Conservation (phyloP, 2,113 vertebrate genomes). For the Maccullochella peelii region DNA sequence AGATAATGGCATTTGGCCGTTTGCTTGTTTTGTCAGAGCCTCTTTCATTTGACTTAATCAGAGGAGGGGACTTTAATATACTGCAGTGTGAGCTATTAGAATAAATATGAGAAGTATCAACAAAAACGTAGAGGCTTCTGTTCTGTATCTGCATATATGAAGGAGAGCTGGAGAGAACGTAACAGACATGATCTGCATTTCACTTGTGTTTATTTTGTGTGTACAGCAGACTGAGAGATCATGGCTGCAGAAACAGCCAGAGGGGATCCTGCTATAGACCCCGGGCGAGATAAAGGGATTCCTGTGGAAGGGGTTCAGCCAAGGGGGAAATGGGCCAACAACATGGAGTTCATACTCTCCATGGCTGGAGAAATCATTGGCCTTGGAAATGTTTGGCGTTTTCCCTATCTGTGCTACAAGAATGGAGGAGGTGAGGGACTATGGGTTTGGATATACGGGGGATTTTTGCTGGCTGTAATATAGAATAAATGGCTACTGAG, state of each 20-base stretch:
- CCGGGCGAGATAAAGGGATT: slow-evolving; percentile 21
- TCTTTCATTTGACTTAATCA: not conserved
- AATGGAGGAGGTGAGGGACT: slow-evolving; percentile 88
- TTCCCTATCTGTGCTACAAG: slow-evolving; percentile 93
- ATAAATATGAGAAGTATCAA: not conserved
- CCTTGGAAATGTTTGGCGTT: slow-evolving; percentile 92
- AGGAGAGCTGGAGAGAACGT: not conserved
- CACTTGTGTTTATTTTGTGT: not conserved
- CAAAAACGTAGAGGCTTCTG: not conserved
- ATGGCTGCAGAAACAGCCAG: slow-evolving; percentile 70
- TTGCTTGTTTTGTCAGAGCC: not conserved
- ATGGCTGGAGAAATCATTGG: slow-evolving; percentile 95
- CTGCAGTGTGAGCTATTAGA: not conserved
- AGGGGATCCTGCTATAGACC: slow-evolving; percentile 1
- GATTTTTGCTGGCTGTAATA: not conserved
- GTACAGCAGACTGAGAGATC: slow-evolving; percentile 16
- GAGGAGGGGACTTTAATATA: not conserved
- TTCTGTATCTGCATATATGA: not conserved
- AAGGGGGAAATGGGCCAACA: slow-evolving; percentile 92
- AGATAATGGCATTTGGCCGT: not conserved
- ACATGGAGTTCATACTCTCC: slow-evolving; percentile 90
- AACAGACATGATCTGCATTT: not conserved
- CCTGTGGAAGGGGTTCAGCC: slow-evolving; percentile 60
- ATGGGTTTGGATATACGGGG: not conserved
- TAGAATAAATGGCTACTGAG: not conserved